Conservation (phyloP, 2,888 invertebrate genomes). For the Drosophila suboccidentalis region DNA sequence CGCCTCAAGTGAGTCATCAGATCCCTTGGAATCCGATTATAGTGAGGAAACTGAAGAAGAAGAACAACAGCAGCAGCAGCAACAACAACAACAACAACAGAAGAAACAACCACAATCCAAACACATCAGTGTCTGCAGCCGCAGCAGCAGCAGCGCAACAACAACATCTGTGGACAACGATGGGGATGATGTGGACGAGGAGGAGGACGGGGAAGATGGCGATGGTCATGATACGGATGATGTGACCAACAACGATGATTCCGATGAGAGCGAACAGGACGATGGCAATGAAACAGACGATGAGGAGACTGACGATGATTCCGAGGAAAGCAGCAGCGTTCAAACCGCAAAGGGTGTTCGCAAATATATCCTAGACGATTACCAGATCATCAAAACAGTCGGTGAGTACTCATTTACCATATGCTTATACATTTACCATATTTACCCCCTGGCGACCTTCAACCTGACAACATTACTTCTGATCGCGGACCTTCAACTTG, state of each 20-base stretch:
- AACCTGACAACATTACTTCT: conserved; percentile 10
- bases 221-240: conserved; percentile 71
- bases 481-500: conserved; percentile 36
- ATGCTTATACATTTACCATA: neutral
- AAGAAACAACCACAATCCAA: conserved; percentile 35
- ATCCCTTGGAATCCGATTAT: conserved; percentile 85
- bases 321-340: conserved; percentile 85
- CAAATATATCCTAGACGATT: conserved; percentile 91
- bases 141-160: conserved; percentile 51
- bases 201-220: conserved; percentile 64
- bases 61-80: conserved; percentile 35
- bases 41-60: conserved; percentile 82
- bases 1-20: conserved; percentile 84
- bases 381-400: conserved; percentile 94
- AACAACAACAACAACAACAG: conserved; percentile 19
- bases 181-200: conserved; percentile 58
- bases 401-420: conserved; percentile 88
- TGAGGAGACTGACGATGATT: conserved; percentile 80
- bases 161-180: conserved; percentile 56
- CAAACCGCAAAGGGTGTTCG: conserved; percentile 84
- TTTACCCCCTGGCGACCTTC: conserved; percentile 14
- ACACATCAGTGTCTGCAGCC: conserved; percentile 36
- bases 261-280: conserved; percentile 76
- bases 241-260: conserved; percentile 69
- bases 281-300: conserved; percentile 83